phyloP scores from a whole-genome alignment of 2,113 vertebrate genomes.

The Cynocephalus volans region DNA sequence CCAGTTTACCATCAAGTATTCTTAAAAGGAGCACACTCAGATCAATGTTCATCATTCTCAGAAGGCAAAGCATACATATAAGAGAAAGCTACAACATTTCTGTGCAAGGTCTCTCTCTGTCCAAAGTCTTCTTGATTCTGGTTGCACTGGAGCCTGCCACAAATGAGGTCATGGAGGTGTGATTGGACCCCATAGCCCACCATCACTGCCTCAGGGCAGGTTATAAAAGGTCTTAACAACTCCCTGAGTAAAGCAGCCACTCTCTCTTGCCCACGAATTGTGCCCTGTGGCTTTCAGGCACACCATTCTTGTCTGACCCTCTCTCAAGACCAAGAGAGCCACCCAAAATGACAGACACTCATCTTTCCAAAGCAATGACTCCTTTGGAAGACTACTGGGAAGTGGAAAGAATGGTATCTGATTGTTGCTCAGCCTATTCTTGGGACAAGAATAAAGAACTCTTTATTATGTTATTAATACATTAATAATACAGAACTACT shows the following conservation, averaged over 20 bases:
- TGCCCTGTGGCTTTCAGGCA: neutral
- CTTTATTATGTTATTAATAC: too few relatives aligned
- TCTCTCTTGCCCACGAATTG: neutral
- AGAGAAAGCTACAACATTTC: neutral
- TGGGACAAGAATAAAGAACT: neutral
- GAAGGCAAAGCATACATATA: neutral
- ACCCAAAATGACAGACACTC: neutral
- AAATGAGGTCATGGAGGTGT: neutral
- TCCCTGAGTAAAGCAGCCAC: neutral
- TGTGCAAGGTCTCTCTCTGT: neutral
- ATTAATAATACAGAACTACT: neutral
- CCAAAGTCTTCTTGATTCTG: neutral
- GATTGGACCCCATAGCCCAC: neutral
- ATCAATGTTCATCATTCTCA: neutral
- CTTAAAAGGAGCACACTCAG: neutral
- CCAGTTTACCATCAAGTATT: neutral
- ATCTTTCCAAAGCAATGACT: neutral
- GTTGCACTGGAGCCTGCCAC: neutral
- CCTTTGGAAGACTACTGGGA: neutral
- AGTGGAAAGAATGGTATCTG: neutral
- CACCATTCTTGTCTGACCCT: neutral
- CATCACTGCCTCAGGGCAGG: neutral
- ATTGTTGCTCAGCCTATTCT: neutral
- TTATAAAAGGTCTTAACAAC: neutral
- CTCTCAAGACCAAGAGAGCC: neutral